These are phyloP conservation scores for Myoxocephalus aenaeus DNA, from an alignment of 2,797 vertebrate species.

Conservation along the genomic window DNA sequence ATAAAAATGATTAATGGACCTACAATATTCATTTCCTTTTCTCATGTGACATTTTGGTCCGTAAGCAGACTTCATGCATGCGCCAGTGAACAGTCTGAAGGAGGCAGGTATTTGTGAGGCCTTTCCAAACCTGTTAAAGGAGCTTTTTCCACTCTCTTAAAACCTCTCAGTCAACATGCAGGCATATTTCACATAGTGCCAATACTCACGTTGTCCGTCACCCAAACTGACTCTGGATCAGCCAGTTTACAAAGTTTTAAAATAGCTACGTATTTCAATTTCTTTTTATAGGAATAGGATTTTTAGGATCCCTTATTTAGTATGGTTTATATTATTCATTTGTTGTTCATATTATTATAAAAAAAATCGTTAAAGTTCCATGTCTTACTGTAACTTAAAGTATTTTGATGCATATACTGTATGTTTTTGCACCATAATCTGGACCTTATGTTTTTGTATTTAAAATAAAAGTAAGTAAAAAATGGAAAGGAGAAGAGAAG, in stretches of 20 bases:
- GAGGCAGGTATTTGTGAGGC: slow-evolving; percentile 3
- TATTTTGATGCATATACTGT: background rate
- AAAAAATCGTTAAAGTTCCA: background rate
- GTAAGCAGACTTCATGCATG: background rate
- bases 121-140: slow-evolving; percentile 36
- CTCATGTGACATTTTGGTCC: background rate
- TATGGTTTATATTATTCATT: background rate
- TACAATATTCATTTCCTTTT: background rate
- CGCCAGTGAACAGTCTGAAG: background rate
- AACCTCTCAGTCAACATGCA: slow-evolving; percentile 76
- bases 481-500: background rate
- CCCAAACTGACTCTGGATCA: slow-evolving; percentile 35
- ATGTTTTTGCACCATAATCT: background rate
- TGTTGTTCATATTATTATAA: background rate
- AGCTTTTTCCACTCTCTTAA: slow-evolving; percentile 61
- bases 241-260: background rate
- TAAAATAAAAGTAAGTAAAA: background rate
- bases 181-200: slow-evolving; percentile 77
- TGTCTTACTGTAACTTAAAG: background rate
- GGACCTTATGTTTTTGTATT: background rate
- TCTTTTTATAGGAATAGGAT: background rate
- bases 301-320: background rate
- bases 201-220: slow-evolving; percentile 57
- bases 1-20: background rate
- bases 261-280: background rate